Base-by-base conservation (phyloP, 2,888 invertebrate genomes). In the Ophion ellenae region DNA sequence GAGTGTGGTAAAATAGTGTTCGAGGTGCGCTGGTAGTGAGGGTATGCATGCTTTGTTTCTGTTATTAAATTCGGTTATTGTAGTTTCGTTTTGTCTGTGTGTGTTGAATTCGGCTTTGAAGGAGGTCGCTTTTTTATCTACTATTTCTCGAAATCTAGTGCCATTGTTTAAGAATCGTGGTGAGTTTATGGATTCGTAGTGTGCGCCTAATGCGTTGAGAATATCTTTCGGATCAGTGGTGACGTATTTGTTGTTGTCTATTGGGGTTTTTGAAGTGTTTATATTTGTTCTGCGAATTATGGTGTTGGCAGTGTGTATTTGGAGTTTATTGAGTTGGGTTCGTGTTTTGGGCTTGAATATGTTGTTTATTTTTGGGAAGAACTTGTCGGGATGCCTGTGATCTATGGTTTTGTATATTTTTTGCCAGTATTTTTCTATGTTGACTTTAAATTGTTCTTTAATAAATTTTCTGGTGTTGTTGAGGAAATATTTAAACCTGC, bases 331-430 rank as follows among this genome's bases (percentile, higher is more conserved):
- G 3, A 78, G 11, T 28, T 40, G 69, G 7, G 32, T 61, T 1
- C 2, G 5, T 0, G 24, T 40, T 77, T 77, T 83, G 4, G 67
- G 75, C 7, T 71, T 70, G 36, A 77, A 83, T 36, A 83, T 63
- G 11, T 67, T 79, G 88, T 74, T 86, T 84, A 90, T 85, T 93
- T 93, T 80, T 88, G 97, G 97, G 97, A 83, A 83, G 14, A 83
- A 83, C 2, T 40, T 83, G 10, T 78, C 73, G 0, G 83, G 64
- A 4, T 74, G 57, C 11, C 61, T 47, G 32, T 83, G 79, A 4
- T 71, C 67, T 9, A 83, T 83, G 5, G 28, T 10, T 45, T 40
- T 17, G 45, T 70, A 61, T 36, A 70, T 20, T 9, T 69, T 61
- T n/a, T 61, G 9, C 83, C 83, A 83, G 10, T 83, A 71, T 63